Evolutionary conservation across 2,888 invertebrate genomes (phyloP).

Genomic region (Polyploca ridens): DNA sequence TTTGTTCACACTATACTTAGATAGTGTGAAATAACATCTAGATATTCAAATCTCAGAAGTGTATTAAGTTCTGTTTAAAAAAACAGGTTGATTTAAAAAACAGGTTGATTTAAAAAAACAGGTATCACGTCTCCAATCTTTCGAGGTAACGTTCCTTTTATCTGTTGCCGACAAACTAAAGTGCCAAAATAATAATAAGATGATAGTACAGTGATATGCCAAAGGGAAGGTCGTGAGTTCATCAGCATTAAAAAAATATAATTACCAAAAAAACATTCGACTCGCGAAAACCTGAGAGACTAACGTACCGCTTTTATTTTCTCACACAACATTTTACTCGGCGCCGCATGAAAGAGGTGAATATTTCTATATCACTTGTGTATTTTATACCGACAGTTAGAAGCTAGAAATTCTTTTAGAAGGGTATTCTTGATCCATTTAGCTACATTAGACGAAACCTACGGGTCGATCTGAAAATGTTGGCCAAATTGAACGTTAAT

Average conservation of each 20-base stretch:
- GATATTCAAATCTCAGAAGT: neutral
- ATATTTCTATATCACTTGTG: neutral
- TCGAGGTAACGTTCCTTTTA: too few relatives aligned
- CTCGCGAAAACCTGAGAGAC: too few relatives aligned
- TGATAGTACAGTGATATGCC: too few relatives aligned
- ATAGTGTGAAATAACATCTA: neutral
- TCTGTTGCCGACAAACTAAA: neutral
- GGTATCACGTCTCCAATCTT: neutral
- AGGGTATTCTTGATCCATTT: slow-evolving; percentile 17
- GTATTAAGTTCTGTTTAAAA: neutral
- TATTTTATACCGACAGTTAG: neutral
- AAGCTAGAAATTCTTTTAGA: slow-evolving; percentile 1
- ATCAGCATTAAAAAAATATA: neutral
- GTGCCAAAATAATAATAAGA: neutral
- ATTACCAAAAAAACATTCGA: neutral
- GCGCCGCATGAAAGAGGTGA: neutral
- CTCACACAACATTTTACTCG: neutral
- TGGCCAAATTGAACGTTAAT: slow-evolving; percentile 22
- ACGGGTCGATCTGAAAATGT: slow-evolving; percentile 20
- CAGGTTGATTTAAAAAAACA: neutral
- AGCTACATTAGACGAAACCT: slow-evolving; percentile 13
- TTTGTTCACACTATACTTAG: neutral
- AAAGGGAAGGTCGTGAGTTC: neutral
- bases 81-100: neutral
- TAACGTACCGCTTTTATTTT: neutral